These are phyloP conservation scores for Leptestheria dahalacensis DNA, from an alignment of 1,140 invertebrate species.

Conservation along the genomic window DNA sequence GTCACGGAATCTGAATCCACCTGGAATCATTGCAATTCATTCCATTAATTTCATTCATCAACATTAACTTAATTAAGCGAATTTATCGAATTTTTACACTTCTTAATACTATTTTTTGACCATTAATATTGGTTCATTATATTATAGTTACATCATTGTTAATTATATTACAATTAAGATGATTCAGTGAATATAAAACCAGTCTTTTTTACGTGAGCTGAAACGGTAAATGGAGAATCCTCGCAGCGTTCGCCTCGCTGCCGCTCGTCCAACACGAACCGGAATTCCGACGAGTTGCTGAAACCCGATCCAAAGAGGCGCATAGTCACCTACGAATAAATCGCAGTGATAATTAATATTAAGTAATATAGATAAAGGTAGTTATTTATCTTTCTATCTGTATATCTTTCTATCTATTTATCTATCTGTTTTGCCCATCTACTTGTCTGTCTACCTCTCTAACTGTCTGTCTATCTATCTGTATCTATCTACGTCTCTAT, in stretches of 20 bases:
- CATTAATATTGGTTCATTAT: not conserved
- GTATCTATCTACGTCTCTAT: too few species aligned
- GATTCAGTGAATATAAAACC: too few species aligned
- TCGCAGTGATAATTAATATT: not conserved
- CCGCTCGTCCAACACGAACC: constrained; percentile 44
- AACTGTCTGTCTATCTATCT: not conserved
- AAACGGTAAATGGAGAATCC: constrained; percentile 15
- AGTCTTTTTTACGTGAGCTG: constrained; percentile 12
- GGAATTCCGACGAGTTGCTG: constrained; percentile 44
- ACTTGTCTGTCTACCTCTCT: too few species aligned
- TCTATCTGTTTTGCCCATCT: too few species aligned
- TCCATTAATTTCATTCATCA: not conserved
- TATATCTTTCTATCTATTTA: not conserved
- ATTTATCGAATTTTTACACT: not conserved
- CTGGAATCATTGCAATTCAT: not conserved
- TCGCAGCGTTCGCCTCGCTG: constrained; percentile 34
- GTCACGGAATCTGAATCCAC: constrained; percentile 1
- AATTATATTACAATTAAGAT: too few species aligned
- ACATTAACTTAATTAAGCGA: not conserved
- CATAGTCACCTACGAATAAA: constrained; percentile 33
- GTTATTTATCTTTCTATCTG: not conserved
- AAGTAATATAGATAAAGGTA: not conserved
- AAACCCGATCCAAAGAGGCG: constrained; percentile 62
- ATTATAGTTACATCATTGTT: not conserved
- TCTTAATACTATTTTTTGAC: not conserved